A percentile compares a stretch with the other conserved stretches of the same genome.
phyloP scores from a whole-genome alignment of 2,888 invertebrate genomes.

The Melieria omissa region DNA sequence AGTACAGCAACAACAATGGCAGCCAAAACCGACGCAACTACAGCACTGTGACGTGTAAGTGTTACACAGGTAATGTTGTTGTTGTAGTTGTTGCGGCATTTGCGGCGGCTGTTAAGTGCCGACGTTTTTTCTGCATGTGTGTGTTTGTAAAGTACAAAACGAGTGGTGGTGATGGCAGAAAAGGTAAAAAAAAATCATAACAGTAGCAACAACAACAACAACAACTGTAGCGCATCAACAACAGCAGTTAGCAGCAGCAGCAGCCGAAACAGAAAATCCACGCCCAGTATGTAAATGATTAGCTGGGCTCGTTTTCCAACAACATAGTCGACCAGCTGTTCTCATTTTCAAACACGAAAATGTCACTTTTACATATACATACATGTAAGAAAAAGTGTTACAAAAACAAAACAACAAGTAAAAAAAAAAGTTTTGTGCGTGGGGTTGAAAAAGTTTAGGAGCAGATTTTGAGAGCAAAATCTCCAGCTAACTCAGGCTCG shows the following conservation, averaged over 20 bases:
- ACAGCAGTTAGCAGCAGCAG: background rate
- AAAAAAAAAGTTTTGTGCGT: background rate
- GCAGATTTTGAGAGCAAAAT: background rate
- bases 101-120: background rate
- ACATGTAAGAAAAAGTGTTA: conserved; percentile 1
- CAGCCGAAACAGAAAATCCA: conserved; percentile 34
- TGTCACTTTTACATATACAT: background rate
- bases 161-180: background rate
- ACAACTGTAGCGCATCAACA: background rate
- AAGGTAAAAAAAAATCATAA: background rate
- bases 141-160: too few species aligned
- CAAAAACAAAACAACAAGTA: conserved; percentile 7
- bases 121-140: background rate
- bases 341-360: background rate
- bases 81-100: too few species aligned
- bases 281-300: conserved; percentile 48
- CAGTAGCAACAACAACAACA: conserved; percentile 10
- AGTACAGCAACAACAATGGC: background rate
- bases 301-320: conserved; percentile 33
- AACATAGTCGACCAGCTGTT: background rate
- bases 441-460: background rate
- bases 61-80: background rate
- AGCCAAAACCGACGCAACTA: background rate
- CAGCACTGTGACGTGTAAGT: background rate
- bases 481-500: too few species aligned